Conservation (phyloP, 2,797 vertebrate species). For the Fistularia tabacaria region DNA sequence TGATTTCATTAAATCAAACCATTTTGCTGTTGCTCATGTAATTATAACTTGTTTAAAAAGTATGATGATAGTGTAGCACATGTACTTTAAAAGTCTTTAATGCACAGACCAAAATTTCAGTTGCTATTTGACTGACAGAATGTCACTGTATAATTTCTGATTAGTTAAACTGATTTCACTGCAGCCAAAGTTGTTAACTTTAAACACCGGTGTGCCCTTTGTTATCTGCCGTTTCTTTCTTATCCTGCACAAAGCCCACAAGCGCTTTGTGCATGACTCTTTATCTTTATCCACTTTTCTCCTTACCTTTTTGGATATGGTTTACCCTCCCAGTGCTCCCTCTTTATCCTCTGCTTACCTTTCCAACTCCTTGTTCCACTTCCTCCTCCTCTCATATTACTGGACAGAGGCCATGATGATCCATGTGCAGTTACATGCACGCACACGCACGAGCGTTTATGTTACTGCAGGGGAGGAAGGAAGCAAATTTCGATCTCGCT, state of each 20-base stretch:
- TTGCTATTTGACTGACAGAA: too few species aligned
- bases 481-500: conserved; percentile 50
- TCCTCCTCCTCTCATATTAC: conserved; percentile 33
- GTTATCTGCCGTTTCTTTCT: conserved; percentile 7
- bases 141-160: conserved; percentile 4
- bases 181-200: not conserved
- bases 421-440: conserved; percentile 24
- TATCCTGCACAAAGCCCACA: conserved; percentile 11
- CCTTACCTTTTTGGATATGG: conserved; percentile 21
- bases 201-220: conserved; percentile 7
- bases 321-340: conserved; percentile 36
- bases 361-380: conserved; percentile 26
- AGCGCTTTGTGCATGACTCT: conserved; percentile 21
- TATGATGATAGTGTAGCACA: too few species aligned
- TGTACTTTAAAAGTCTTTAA: too few species aligned
- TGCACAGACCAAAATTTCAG: too few species aligned
- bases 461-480: conserved; percentile 51
- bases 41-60: too few species aligned
- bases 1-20: too few species aligned
- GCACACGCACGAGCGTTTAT: conserved; percentile 20
- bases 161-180: conserved; percentile 2
- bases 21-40: too few species aligned
- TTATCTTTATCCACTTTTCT: conserved; percentile 39
- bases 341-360: conserved; percentile 18
- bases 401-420: conserved; percentile 44